These are phyloP conservation scores for Campylomormyrus numenius DNA, from an alignment of 2,113 vertebrate genomes.

Conservation along the genomic window DNA sequence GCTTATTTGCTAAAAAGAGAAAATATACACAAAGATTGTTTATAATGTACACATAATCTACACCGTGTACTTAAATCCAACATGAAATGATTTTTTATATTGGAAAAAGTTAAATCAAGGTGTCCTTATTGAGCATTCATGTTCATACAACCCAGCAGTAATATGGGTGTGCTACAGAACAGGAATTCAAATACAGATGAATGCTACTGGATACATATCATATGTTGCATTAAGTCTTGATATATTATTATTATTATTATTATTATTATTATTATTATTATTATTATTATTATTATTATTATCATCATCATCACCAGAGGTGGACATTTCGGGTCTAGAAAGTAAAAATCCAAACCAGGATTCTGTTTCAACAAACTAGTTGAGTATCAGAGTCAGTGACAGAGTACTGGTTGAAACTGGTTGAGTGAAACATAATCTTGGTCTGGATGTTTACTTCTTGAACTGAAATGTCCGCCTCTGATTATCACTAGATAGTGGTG, in stretches of 20 bases:
- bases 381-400: too few species aligned
- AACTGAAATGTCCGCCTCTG: not conserved
- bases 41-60: constrained; percentile 22
- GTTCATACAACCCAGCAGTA: constrained; percentile 26
- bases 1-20: not conserved
- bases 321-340: too few species aligned
- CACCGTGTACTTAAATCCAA: not conserved
- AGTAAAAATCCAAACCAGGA: too few species aligned
- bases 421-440: too few species aligned
- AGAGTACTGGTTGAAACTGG: too few species aligned
- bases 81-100: constrained; percentile 2
- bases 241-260: not conserved
- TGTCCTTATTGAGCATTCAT: constrained; percentile 23
- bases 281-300: too few species aligned
- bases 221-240: constrained; percentile 23
- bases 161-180: constrained; percentile 25
- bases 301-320: too few species aligned
- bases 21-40: constrained; percentile 3
- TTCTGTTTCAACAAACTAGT: too few species aligned
- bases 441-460: too few species aligned
- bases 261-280: constrained; percentile 19
- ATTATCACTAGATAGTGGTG: not conserved
- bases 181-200: constrained; percentile 12
- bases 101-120: constrained; percentile 22
- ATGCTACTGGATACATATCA: constrained; percentile 1